Percentiles rank a stretch among this genome's conserved stretches.
Evolutionary conservation across 2,888 invertebrate species (phyloP).

Genomic region (Sminthurinus aureus): DNA sequence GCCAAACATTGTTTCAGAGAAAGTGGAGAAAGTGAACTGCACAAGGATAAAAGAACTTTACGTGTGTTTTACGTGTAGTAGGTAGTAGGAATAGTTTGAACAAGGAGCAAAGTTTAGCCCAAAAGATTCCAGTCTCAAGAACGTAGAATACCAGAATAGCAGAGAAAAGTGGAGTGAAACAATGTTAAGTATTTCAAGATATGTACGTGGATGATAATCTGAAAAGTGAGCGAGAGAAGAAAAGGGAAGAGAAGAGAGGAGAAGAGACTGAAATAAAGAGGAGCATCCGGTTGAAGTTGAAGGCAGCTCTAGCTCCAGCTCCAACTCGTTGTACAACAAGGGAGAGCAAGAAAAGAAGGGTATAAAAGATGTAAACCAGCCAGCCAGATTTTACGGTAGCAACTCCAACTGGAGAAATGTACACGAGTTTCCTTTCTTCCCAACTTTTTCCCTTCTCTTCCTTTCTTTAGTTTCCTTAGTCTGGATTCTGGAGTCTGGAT

Average conservation of each 20-base stretch:
- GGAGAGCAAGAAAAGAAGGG: background rate
- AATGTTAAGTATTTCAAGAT: slow-evolving; percentile 33
- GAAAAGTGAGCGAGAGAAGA: background rate
- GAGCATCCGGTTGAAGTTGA: background rate
- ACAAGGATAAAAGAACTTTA: background rate
- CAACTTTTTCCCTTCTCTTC: background rate
- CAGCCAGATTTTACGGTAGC: slow-evolving; percentile 14
- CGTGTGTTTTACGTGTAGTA: background rate
- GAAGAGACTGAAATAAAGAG: background rate
- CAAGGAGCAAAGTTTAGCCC: background rate
- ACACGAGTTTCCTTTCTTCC: slow-evolving; percentile 16
- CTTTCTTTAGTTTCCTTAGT: background rate
- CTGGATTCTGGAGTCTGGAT: too few relatives aligned
- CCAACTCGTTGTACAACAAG: background rate
- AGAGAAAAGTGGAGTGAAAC: slow-evolving; percentile 28
- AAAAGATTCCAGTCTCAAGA: slow-evolving; percentile 1
- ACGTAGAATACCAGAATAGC: too few relatives aligned
- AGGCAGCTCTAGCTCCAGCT: background rate
- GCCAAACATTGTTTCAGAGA: slow-evolving; percentile 3
- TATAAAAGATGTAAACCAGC: slow-evolving; percentile 22
- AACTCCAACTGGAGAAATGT: background rate
- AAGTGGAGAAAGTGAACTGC: too few relatives aligned
- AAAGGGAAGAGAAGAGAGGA: background rate
- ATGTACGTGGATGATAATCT: background rate
- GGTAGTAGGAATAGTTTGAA: background rate